These are phyloP conservation scores for Psophia crepitans DNA, from an alignment of 2,113 vertebrate genomes.

Conservation along the genomic window DNA sequence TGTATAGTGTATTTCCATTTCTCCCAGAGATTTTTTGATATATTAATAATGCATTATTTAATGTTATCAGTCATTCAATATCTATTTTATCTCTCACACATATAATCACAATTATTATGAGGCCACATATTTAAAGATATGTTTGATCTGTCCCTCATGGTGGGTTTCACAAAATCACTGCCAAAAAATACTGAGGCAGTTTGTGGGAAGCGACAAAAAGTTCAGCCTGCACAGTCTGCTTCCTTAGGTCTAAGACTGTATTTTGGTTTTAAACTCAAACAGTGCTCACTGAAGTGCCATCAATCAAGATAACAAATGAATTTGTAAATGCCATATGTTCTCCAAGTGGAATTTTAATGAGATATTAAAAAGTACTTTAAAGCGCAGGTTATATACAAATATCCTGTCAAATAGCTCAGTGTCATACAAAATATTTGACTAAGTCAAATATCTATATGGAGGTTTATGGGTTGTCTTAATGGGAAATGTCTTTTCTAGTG, in stretches of 20 bases:
- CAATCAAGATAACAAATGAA: slow-evolving; percentile 35
- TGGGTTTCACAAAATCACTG: not conserved
- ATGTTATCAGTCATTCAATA: not conserved
- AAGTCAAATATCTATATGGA: not conserved
- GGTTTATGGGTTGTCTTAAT: not conserved
- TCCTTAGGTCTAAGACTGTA: slow-evolving; percentile 8
- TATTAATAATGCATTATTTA: not conserved
- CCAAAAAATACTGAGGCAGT: not conserved
- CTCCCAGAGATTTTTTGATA: not conserved
- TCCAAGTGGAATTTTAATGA: slow-evolving; percentile 42
- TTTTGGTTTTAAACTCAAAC: slow-evolving; percentile 36
- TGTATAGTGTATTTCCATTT: not conserved
- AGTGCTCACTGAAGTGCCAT: slow-evolving; percentile 17
- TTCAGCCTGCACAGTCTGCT: not conserved
- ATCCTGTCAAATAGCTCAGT: not conserved
- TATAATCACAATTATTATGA: not conserved
- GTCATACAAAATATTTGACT: not conserved
- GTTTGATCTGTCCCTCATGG: not conserved
- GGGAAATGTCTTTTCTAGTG: not conserved
- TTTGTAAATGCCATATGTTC: slow-evolving; percentile 30
- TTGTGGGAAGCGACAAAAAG: slow-evolving; percentile 18
- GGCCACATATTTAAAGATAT: not conserved
- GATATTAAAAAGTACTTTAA: not conserved
- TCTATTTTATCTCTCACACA: not conserved
- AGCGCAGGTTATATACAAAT: slow-evolving; percentile 7